These are phyloP conservation scores for Onychomys torridus DNA, from an alignment of 2,797 vertebrate species.

Conservation along the genomic window DNA sequence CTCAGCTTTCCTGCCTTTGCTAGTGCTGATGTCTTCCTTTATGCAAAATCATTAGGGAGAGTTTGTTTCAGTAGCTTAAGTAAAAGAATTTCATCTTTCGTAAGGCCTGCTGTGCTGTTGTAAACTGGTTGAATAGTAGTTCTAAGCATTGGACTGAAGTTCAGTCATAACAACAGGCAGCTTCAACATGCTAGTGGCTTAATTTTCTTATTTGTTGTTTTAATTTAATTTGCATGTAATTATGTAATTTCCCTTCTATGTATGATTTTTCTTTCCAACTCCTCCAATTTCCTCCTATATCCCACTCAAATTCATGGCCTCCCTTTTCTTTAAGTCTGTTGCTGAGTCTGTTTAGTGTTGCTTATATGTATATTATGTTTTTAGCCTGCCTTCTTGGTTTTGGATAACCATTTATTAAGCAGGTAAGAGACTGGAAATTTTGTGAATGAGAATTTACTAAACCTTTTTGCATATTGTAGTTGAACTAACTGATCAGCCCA, in stretches of 20 bases:
- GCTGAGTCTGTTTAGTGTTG: neutral
- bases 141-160: neutral
- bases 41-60: neutral
- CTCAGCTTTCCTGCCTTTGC: neutral
- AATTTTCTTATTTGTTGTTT: neutral
- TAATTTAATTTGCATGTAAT: neutral
- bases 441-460: neutral
- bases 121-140: neutral
- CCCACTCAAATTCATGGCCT: neutral
- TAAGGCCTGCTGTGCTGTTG: neutral
- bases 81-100: neutral
- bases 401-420: neutral
- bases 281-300: neutral
- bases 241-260: neutral
- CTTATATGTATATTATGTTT: no score
- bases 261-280: neutral
- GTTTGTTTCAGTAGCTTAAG: neutral
- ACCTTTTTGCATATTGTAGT: neutral
- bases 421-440: neutral
- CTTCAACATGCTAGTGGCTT: neutral
- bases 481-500: neutral
- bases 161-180: neutral
- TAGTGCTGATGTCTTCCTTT: neutral
- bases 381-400: neutral
- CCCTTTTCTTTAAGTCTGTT: neutral